Base-by-base conservation (phyloP, 1,140 invertebrate genomes). In the Harlomillsia oculata region DNA sequence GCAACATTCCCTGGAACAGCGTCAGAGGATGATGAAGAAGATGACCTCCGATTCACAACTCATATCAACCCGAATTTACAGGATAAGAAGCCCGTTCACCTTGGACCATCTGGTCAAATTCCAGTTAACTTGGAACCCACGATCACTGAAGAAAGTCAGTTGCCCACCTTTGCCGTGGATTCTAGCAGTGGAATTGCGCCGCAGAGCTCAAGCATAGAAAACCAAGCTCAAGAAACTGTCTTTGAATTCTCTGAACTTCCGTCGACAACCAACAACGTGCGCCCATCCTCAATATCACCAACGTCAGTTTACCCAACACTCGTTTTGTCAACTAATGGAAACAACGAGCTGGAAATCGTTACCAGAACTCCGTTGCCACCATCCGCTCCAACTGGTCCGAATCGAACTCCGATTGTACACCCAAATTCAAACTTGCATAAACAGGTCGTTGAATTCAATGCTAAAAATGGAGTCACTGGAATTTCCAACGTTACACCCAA, bases 21-120 rank as follows among this genome's bases (percentile, higher is more conserved):
- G 6, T 32, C 45, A 1, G 60, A 62, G 52, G 60, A 62, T 34
- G 60, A 62, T 34, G 60, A 62, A 48, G 36, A 25, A 34, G 60
- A 62, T 26, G 55, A 53, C 29, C 30, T 48, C 11, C 18, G 36
- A 36, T 57, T 58, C n/a, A 53, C 43, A 21, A 53, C 56, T 18
- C 48, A 48, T 28, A 23, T 55, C 29, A 40, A 52, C 21, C 26
- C 39, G 23, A 46, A 51, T 45, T 46, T 53, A 25, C n/a, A n/a
- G n/a, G 32, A 52, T 5, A 36, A 52, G 32, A 44, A 44, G 30
- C 29, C 34, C 18, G 8, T 1, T 0, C 6, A 41, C 32, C 36
- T 39, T 20, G 49, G 34, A 3, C 18, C 49, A 2, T 32, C 26
- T n/a, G n/a, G n/a, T n/a, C 23, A 48, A 34, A 28, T 32, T 4